phyloP scores from a whole-genome alignment of 2,888 invertebrate species.

The Sarcophaga carnaria region DNA sequence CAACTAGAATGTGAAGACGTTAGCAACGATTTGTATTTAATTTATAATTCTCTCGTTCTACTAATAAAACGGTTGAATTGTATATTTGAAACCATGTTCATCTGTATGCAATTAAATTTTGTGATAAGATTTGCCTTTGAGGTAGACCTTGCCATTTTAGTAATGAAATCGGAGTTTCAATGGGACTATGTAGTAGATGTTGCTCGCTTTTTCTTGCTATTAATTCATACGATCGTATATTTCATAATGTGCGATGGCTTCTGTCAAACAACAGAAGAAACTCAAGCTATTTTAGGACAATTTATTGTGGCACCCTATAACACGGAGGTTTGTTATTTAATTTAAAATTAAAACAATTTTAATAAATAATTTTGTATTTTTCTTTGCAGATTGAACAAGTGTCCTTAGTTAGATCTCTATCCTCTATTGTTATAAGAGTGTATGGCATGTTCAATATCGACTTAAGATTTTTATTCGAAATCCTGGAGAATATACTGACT shows the following conservation, averaged over 20 bases:
- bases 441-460: constrained; percentile 18
- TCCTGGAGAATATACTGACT: not conserved
- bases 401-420: not conserved
- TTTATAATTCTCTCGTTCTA: not conserved
- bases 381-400: constrained; percentile 25
- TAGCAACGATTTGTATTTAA: not conserved
- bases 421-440: not conserved
- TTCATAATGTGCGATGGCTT: constrained; percentile 25
- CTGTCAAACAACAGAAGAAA: not conserved
- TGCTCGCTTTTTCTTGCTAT: not conserved
- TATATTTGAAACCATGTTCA: not conserved
- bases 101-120: constrained; percentile 2
- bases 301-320: not conserved
- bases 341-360: not conserved
- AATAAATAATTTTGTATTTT: not conserved
- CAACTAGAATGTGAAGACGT: not conserved
- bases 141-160: not conserved
- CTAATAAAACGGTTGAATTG: not conserved
- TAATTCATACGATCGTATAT: constrained; percentile 19
- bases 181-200: not conserved
- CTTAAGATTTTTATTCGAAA: constrained; percentile 8
- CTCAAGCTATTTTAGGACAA: not conserved
- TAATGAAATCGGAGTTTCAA: not conserved
- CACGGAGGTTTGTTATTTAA: constrained; percentile 1
- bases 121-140: not conserved